Percentiles rank a stretch among this genome's conserved stretches.
Conservation (phyloP, 1,140 invertebrate genomes). For the Drosophila serrata region DNA sequence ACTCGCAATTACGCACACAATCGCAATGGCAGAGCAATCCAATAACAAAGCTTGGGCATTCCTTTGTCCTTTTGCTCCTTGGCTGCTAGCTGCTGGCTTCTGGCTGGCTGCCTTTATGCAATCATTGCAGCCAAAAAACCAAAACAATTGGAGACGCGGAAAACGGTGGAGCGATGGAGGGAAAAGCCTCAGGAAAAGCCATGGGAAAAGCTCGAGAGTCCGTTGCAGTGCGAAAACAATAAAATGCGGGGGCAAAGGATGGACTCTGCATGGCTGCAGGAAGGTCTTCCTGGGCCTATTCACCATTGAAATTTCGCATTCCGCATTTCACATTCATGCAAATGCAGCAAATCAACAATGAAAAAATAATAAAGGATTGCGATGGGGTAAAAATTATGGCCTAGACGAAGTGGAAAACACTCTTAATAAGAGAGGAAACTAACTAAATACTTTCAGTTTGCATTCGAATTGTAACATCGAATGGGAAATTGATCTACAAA, state of each 20-base stretch:
- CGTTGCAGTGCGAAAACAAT: conserved; percentile 72
- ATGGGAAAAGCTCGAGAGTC: conserved; percentile 23
- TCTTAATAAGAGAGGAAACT: not conserved
- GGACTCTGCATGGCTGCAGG: conserved; percentile 29
- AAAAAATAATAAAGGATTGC: conserved; percentile 48
- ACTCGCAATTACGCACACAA: conserved; percentile 17
- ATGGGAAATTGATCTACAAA: too few relatives aligned
- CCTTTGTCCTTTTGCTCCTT: conserved; percentile 60
- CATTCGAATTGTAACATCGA: too few relatives aligned
- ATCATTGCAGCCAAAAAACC: conserved; percentile 64
- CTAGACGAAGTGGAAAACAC: conserved; percentile 9
- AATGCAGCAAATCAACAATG: conserved; percentile 71
- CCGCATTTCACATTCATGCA: conserved; percentile 73
- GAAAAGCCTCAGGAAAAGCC: not conserved
- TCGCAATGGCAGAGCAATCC: conserved; percentile 22
- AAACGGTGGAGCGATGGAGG: not conserved
- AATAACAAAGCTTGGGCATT: conserved; percentile 48
- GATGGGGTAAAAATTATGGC: not conserved
- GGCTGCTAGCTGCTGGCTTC: conserved; percentile 22
- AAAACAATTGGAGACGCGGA: conserved; percentile 19
- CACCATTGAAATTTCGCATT: conserved; percentile 76
- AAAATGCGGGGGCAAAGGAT: conserved; percentile 16
- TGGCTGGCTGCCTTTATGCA: conserved; percentile 60
- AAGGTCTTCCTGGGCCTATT: conserved; percentile 73
- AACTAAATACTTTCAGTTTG: too few relatives aligned